Evolutionary conservation across 2,113 vertebrate species (phyloP), one percentile per base, ranked within the genome.

Genomic region (Thalassarche chlororhynchos): DNA sequence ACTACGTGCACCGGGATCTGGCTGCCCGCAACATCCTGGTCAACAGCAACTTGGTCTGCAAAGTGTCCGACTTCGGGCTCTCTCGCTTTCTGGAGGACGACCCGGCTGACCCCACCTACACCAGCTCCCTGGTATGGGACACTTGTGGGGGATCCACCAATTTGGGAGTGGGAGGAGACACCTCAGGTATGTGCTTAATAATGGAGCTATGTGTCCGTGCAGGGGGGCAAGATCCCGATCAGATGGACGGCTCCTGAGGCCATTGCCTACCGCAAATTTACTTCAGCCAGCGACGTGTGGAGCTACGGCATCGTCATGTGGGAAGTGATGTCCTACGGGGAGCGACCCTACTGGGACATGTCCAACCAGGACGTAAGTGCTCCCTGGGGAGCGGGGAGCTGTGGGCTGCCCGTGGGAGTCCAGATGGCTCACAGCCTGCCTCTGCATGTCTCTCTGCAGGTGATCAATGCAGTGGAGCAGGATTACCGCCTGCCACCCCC

Each of bases 301-400:
- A 99, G 99, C 97, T 99, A 99, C 1, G 99, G 99, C 44, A 99
- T 99, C 4, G 99, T 99, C 97, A 99, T 99, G 99, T 99, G 99
- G 99, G 99, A 99, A 94, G 99, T 99, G 96, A 99, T 99, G 99
- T 99, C 99, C 36, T 99, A 99, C 0, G 99, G 99, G 65, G 99
- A 99, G 92, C 98, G 99, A 82, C 99, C 99, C 14, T 99, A 99
- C 98, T 99, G 99, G 99, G 99, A 99, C 98, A 99, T 99, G 99
- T 99, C 99, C 98, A 99, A 99, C 98, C 99, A 99, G 97, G 99
- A 99, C 24, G 99, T 99, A 97, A 99, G 99, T 98, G 79, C 49
- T 87, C 26, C 36, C 19, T 25, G 46, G 20, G 55, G 31, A 38
- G 18, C 0, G 2, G 52, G 49, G 46, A 34, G 34, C 49, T 61